These are phyloP conservation scores for Petromus typicus DNA, from an alignment of 2,113 vertebrate species.

Conservation along the genomic window DNA sequence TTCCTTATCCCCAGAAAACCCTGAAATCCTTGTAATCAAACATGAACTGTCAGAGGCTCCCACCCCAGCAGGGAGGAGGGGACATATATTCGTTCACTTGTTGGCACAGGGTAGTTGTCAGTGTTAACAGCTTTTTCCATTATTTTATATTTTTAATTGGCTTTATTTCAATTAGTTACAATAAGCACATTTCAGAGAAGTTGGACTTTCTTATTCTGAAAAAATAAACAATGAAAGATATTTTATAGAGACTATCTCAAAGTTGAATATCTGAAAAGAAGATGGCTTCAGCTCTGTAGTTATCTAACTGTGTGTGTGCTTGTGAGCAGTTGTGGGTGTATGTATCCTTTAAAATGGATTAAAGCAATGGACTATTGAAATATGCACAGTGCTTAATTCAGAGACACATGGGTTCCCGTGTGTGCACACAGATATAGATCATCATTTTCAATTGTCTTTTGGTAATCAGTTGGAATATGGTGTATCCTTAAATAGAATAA, in stretches of 20 bases:
- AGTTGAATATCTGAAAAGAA: neutral
- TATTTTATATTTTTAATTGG: slow-evolving; percentile 7
- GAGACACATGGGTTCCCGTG: neutral
- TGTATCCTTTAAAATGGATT: neutral
- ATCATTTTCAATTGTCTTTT: slow-evolving; percentile 20
- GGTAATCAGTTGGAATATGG: neutral
- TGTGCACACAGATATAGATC: neutral
- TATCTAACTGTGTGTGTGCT: neutral
- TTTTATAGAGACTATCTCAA: neutral
- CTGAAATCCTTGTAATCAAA: neutral
- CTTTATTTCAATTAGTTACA: neutral
- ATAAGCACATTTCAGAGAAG: slow-evolving; percentile 18
- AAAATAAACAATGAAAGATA: slow-evolving; percentile 1
- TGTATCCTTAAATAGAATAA: slow-evolving; percentile 5
- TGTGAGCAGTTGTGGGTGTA: neutral
- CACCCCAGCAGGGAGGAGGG: neutral
- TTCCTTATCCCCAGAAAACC: neutral
- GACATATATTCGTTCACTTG: neutral
- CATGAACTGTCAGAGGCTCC: accelerated
- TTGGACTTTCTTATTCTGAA: neutral
- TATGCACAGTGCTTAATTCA: neutral
- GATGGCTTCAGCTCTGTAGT: neutral
- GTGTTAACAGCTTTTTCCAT: neutral
- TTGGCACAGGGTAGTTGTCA: neutral
- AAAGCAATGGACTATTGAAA: neutral